Base-by-base conservation (phyloP, 2,888 invertebrate species). In the Polyommatus iphigenia region DNA sequence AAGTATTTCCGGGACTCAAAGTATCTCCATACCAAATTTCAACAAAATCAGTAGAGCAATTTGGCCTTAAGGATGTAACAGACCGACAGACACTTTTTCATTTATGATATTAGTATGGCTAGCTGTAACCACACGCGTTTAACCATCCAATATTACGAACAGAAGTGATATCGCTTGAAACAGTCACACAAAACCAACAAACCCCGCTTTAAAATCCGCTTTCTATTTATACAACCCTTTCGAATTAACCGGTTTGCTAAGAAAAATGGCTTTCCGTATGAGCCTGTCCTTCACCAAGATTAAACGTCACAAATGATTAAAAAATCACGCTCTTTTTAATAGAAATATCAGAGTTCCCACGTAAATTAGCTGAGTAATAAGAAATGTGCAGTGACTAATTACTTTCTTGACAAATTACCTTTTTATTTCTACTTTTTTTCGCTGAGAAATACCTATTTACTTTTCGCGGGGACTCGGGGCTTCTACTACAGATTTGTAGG, bases 401-500 rank as follows among this genome's bases (percentile, higher is more conserved):
- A 86, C 84, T 85, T 83, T 83, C 86, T 85, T 87, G 84, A 88
- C 84, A 87, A 89, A 90, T 87, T 86, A 85, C 85, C 82, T 80
- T 84, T 62, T 24, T 24, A 62, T 62, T 62, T 62, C 62, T 13
- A 13, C 24, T 0, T 46, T 50, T 50, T 18, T 54, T 54, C 15
- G 18, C 54, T 54, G 18, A 2, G 54, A 54, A 54, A 54, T 54
- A 0, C 5, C 18, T 18, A 18, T 18, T 54, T 54, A 18, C 13
- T 18, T 15, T 15, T 15, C 50, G 50, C 15, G 41, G 41, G 41
- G 41, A 10, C 46, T 46, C 0, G 46, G 3, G 10, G 46, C 46
- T 46, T 46, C 46, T 46, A 0, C 10, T 46, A 3, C 10, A 3
- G 46, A 46, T 46, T 46, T 10, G 3, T 46, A 46, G 46, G 13